phyloP scores from a whole-genome alignment of 92 coral and sea anemone genomes.

The Porites rus region DNA sequence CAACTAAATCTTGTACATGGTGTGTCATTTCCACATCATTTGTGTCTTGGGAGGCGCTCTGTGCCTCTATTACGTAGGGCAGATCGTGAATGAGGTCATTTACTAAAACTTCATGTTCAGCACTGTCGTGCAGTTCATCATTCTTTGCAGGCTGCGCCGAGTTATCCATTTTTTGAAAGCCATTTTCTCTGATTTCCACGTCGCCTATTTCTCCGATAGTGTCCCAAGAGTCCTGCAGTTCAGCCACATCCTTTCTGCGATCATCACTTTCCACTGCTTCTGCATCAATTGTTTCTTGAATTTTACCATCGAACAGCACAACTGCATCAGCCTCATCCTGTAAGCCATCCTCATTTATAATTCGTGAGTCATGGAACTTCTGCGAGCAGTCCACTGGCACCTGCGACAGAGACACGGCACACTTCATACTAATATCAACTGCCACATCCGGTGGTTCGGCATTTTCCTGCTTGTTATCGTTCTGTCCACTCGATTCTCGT shows the following conservation, averaged over 20 bases:
- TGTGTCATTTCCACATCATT: no score
- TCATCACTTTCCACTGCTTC: neutral
- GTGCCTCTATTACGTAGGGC: neutral
- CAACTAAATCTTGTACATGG: no score
- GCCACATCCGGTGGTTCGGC: neutral
- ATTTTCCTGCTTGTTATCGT: no score
- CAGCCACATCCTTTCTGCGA: neutral
- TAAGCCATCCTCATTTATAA: no score
- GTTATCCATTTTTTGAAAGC: neutral
- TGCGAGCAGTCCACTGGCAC: neutral
- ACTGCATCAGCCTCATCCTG: neutral
- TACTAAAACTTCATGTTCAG: neutral
- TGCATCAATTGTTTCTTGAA: neutral
- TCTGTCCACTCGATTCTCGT: neutral
- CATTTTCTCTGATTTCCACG: neutral
- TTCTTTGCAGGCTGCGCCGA: neutral
- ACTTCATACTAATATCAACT: neutral
- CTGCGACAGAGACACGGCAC: neutral
- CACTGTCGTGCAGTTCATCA: neutral
- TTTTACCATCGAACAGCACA: neutral
- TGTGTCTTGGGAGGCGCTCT: neutral
- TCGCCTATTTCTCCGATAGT: neutral
- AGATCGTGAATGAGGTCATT: neutral
- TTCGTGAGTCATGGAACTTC: neutral
- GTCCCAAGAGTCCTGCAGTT: neutral